These are phyloP conservation scores for Agrochola macilenta DNA, from an alignment of 2,888 invertebrate genomes.

Conservation along the genomic window DNA sequence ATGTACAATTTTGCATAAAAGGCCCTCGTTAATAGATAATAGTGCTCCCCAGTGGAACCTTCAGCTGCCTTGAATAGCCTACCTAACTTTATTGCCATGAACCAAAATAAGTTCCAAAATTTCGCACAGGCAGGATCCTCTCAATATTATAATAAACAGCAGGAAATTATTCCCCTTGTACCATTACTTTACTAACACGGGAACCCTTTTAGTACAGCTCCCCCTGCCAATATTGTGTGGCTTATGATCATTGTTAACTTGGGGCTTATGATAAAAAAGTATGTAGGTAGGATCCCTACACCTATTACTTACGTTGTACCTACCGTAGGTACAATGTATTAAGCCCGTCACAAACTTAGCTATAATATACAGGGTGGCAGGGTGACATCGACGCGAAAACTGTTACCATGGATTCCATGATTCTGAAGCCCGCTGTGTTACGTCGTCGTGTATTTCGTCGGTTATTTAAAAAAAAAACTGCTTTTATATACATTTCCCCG, in stretches of 20 bases:
- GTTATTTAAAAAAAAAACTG: no score
- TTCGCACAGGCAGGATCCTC: constrained; percentile 4
- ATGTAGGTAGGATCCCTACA: not conserved
- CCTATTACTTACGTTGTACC: no score
- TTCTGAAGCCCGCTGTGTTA: no score
- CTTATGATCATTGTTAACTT: constrained; percentile 57
- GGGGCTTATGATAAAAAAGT: constrained; percentile 12
- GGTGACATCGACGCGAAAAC: no score
- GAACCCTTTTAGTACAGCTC: constrained; percentile 64
- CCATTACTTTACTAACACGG: constrained; percentile 59
- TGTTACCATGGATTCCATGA: no score
- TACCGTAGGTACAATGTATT: no score
- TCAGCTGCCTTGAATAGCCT: not conserved
- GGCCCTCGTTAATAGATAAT: constrained; percentile 12
- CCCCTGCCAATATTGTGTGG: constrained; percentile 47
- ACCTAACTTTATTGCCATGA: not conserved
- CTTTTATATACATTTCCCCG: no score
- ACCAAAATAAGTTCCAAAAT: constrained; percentile 37
- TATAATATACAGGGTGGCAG: no score
- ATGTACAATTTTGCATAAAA: not conserved
- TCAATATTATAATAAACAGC: constrained; percentile 45
- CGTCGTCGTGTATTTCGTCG: no score
- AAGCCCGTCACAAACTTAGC: no score
- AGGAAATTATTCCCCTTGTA: constrained; percentile 47
- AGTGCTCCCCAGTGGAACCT: constrained; percentile 16